Percentiles rank a stretch among this genome's conserved stretches.
These are phyloP conservation scores for Kryptolebias marmoratus DNA, from an alignment of 2,113 vertebrate genomes.

Conservation along the genomic window DNA sequence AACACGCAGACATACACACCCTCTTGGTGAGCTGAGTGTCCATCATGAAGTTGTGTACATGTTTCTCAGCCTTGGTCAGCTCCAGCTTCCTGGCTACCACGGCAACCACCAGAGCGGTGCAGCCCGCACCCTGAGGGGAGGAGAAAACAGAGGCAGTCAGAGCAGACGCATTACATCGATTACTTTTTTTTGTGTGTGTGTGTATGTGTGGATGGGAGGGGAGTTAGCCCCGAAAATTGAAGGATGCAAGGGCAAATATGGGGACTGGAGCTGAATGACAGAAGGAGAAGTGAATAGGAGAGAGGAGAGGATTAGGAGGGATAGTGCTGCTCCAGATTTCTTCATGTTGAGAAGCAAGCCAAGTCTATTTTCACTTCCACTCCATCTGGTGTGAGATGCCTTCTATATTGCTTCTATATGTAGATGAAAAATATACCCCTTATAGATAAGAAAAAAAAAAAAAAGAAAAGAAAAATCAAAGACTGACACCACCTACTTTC, in stretches of 20 bases:
- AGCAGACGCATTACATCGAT: conserved; percentile 50
- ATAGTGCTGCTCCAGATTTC: conserved; percentile 64
- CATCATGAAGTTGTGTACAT: conserved; percentile 99
- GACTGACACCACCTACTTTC: conserved; percentile 66
- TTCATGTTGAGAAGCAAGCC: conserved; percentile 61
- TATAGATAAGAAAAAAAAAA: conserved; percentile 25
- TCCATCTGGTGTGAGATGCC: conserved; percentile 74
- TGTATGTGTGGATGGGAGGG: neutral
- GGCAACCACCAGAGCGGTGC: conserved; percentile 96
- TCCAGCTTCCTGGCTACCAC: conserved; percentile 98
- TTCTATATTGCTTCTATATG: conserved; percentile 53
- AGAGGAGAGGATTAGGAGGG: conserved; percentile 60
- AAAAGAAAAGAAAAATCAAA: conserved; percentile 17
- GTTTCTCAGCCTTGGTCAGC: conserved; percentile 98
- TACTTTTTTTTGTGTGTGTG: neutral
- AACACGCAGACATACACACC: conserved; percentile 80
- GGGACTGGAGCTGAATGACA: conserved; percentile 44
- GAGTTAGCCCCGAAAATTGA: conserved; percentile 61
- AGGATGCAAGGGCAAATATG: conserved; percentile 55
- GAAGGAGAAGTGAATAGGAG: conserved; percentile 59
- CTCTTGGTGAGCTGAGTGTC: conserved; percentile 98
- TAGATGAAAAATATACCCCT: conserved; percentile 29
- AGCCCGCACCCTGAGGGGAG: conserved; percentile 88
- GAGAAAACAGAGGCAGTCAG: conserved; percentile 50
- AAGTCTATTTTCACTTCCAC: conserved; percentile 75